Base-by-base conservation (phyloP, 2,797 vertebrate genomes). In the Clarias pachynema region DNA sequence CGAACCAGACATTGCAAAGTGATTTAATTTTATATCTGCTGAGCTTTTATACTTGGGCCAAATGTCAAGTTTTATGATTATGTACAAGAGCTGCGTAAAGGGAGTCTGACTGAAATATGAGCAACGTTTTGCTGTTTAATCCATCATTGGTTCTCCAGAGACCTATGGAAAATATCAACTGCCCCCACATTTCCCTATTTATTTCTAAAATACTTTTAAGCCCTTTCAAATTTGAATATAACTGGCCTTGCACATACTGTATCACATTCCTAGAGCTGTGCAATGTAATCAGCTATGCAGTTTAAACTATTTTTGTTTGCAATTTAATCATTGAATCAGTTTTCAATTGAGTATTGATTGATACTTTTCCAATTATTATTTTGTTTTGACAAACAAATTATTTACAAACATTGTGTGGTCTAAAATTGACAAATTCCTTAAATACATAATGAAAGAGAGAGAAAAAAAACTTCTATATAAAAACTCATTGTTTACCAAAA, bases 1-100 rank as follows among this genome's bases (percentile, higher is more conserved):
- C 92, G 89, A 89, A 72, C 92, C 91, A 94, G 94, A 93, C 93
- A 87, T 92, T 83, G 37, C 88, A 91, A 93, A 92, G 90, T 90
- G 92, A 88, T 91, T 94, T 94, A 93, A 94, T 73, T 83, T 86
- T 63, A 78, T 59, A 78, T 60, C 57, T 29, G 79, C n/a, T 72
- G 24, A 70, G 73, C 79, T 82, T 86, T 88, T 60, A 82, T 75
- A 18, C 62, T 18, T 18, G 29, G 24, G 73, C 85, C 85, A 79
- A 86, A 79, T 10, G 74, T 79, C 57, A 49, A 29, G 37, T 63
- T 88, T 86, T 84, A 88, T 62, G 85, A 84, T 6, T 29, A n/a
- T 49, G 34, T 70, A 62, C 62, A 68, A 68, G 31, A 26, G 20
- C 63, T 60, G 40, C n/a, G 57, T 70, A 60, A 44, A 77, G 49